These are phyloP conservation scores for Sandelia bainsii DNA, from an alignment of 2,797 vertebrate genomes.

Conservation along the genomic window DNA sequence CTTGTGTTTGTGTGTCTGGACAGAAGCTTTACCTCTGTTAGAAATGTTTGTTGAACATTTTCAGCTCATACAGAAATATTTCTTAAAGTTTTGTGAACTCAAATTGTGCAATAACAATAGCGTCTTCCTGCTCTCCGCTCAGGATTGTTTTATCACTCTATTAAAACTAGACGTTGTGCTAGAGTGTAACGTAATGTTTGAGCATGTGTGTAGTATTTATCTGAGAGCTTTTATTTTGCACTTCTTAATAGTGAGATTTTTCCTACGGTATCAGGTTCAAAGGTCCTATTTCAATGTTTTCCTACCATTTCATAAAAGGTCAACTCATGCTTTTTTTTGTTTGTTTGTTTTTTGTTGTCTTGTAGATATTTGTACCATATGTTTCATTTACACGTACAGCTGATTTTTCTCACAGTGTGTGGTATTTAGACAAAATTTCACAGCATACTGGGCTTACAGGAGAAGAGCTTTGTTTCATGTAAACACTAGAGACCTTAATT, in stretches of 20 bases:
- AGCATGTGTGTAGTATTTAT: conserved; percentile 61
- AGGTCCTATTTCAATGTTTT: conserved; percentile 63
- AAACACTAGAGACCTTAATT: not conserved
- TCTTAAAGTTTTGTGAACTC: conserved; percentile 32
- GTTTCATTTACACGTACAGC: not conserved
- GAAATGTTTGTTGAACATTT: conserved; percentile 7
- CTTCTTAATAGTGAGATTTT: conserved; percentile 45
- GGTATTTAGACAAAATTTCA: not conserved
- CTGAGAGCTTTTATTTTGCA: conserved; percentile 40
- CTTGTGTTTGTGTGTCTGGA: not conserved
- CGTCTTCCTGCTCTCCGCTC: conserved; percentile 61
- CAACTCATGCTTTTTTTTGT: conserved; percentile 46
- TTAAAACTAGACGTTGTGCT: conserved; percentile 41
- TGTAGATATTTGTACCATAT: conserved; percentile 31
- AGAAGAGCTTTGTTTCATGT: conserved; percentile 1
- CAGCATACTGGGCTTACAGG: not conserved
- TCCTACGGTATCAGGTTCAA: conserved; percentile 45
- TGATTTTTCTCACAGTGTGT: not conserved
- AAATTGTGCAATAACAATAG: conserved; percentile 75
- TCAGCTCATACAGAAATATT: conserved; percentile 28
- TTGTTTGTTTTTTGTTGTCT: too few relatives aligned
- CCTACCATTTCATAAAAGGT: conserved; percentile 70
- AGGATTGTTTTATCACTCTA: conserved; percentile 58
- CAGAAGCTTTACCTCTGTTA: conserved; percentile 26
- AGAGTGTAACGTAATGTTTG: not conserved